Evolutionary conservation across 2,888 invertebrate species (phyloP).

Genomic region (Rhimphoctona megacephalus): DNA sequence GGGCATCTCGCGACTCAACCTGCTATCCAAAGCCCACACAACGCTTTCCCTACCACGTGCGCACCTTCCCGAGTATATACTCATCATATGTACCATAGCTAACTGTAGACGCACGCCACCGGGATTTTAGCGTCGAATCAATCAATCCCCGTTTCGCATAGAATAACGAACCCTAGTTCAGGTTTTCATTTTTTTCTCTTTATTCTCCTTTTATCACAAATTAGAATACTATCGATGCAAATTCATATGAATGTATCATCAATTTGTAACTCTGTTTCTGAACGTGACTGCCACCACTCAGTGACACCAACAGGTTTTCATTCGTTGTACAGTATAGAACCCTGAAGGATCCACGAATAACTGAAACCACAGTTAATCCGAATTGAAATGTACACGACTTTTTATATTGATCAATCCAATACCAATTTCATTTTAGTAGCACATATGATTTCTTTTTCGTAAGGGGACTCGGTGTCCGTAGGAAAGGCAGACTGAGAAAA

Average conservation of each 20-base stretch:
- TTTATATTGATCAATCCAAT: too few relatives aligned
- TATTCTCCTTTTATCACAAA: constrained; percentile 17
- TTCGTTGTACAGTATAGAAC: background rate
- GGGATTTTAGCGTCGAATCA: constrained; percentile 36
- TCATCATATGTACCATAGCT: constrained; percentile 8
- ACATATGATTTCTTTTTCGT: too few relatives aligned
- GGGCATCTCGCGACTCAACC: constrained; percentile 39
- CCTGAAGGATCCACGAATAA: too few relatives aligned
- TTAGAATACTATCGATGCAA: constrained; percentile 27
- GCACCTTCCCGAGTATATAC: constrained; percentile 30
- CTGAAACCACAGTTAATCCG: too few relatives aligned
- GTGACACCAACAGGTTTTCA: constrained; percentile 8
- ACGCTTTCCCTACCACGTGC: constrained; percentile 61
- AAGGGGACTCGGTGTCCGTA: too few relatives aligned
- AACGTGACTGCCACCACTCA: background rate
- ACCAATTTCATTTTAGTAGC: too few relatives aligned
- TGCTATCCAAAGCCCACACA: constrained; percentile 51
- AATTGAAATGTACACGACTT: too few relatives aligned
- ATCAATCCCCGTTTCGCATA: constrained; percentile 36
- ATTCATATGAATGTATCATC: constrained; percentile 44
- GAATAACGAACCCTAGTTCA: constrained; percentile 46
- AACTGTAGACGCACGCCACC: constrained; percentile 5
- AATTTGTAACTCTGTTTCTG: constrained; percentile 45
- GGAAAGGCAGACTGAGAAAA: too few relatives aligned
- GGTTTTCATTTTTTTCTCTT: constrained; percentile 22